A percentile compares a stretch with the other conserved stretches of the same genome.
These are phyloP conservation scores for Tribolium madens DNA, from an alignment of 1,140 invertebrate species.

Conservation along the genomic window DNA sequence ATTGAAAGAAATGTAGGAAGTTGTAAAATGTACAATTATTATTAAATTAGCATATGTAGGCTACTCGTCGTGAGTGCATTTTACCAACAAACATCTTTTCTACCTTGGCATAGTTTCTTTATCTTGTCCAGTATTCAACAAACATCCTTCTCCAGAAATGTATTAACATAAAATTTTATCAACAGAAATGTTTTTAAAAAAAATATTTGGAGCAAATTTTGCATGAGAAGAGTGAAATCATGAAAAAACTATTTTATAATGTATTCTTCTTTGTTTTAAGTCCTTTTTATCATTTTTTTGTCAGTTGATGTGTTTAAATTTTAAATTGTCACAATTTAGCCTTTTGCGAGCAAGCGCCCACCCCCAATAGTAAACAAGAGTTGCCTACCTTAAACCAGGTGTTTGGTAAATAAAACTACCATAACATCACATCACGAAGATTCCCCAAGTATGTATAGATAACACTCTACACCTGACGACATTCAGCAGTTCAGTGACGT, in stretches of 20 bases:
- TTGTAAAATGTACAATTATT: not conserved
- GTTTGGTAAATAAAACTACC: not conserved
- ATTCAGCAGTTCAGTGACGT: conserved; percentile 13
- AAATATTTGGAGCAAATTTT: too few relatives aligned
- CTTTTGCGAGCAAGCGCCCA: not conserved
- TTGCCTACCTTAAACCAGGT: not conserved
- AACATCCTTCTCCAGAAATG: not conserved
- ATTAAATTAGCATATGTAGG: not conserved
- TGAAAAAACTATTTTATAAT: too few relatives aligned
- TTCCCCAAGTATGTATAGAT: not conserved
- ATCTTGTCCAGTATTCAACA: not conserved
- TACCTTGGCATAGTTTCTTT: not conserved
- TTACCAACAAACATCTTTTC: not conserved
- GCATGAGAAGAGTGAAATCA: too few relatives aligned
- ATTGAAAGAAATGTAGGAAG: not conserved
- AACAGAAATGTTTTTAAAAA: too few relatives aligned
- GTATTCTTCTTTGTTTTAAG: too few relatives aligned
- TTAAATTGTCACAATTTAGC: too few relatives aligned
- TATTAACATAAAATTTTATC: too few relatives aligned
- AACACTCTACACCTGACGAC: not conserved
- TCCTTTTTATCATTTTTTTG: too few relatives aligned
- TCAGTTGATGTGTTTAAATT: too few relatives aligned
- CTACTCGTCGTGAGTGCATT: not conserved
- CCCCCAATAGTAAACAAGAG: too few relatives aligned
- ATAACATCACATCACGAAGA: conserved; percentile 20